A percentile compares a stretch with the other conserved stretches of the same genome.
Conservation (phyloP, 2,888 invertebrate genomes). For the Villa cingulata region DNA sequence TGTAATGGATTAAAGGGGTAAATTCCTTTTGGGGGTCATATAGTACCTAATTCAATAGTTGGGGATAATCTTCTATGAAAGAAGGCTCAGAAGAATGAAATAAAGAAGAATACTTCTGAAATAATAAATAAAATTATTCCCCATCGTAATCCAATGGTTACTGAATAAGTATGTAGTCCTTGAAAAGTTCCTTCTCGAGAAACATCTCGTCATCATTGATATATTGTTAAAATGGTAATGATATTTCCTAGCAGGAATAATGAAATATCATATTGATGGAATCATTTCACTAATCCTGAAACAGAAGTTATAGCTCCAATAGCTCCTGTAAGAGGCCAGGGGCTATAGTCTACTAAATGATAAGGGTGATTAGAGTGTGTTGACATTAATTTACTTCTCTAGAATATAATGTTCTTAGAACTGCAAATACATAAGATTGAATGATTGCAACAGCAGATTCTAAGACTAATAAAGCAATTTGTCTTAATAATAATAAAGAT, state of each 20-base stretch:
- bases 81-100: constrained; percentile 44
- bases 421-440: constrained; percentile 47
- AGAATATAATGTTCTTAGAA: constrained; percentile 51
- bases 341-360: constrained; percentile 51
- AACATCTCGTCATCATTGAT: constrained; percentile 58
- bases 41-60: constrained; percentile 42
- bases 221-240: constrained; percentile 39
- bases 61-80: constrained; percentile 37
- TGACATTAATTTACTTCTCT: constrained; percentile 48
- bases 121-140: constrained; percentile 62
- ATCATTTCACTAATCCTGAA: constrained; percentile 47
- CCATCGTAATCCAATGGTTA: constrained; percentile 46
- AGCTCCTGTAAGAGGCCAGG: constrained; percentile 49
- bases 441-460: constrained; percentile 44
- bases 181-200: constrained; percentile 52
- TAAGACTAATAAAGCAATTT: constrained; percentile 37
- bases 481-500: constrained; percentile 26
- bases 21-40: constrained; percentile 53
- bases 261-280: constrained; percentile 41
- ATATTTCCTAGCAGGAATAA: constrained; percentile 40
- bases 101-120: constrained; percentile 51
- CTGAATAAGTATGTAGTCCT: constrained; percentile 48
- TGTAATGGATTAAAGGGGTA: constrained; percentile 50
- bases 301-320: constrained; percentile 44
- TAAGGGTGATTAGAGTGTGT: constrained; percentile 46